Evolutionary conservation across 1,140 invertebrate genomes (phyloP).

Genomic region (Planococcus citri): DNA sequence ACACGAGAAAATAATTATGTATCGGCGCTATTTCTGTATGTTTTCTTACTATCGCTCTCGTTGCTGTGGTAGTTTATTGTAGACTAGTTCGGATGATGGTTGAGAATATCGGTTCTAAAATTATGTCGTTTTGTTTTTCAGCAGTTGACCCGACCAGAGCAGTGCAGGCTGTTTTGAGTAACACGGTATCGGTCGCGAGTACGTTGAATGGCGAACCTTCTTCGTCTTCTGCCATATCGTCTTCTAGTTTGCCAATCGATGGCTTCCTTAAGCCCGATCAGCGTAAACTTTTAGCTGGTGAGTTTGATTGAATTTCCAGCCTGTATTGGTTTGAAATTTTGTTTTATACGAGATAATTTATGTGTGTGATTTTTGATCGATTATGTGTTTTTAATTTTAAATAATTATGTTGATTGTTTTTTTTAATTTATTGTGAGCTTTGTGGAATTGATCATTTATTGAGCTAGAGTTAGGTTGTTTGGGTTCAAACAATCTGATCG

Average conservation of each 20-base stretch:
- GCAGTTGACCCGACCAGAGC: conserved; percentile 1
- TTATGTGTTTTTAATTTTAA: no score
- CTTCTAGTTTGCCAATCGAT: conserved; percentile 7
- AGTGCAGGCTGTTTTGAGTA: conserved; percentile 2
- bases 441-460: no score
- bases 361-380: background rate
- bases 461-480: no score
- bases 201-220: conserved; percentile 11
- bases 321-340: background rate
- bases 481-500: no score
- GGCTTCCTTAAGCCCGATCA: conserved; percentile 1
- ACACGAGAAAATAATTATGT: no score
- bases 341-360: background rate
- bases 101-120: background rate
- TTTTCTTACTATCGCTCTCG: no score
- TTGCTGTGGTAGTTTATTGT: no score
- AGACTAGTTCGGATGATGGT: no score
- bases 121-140: background rate
- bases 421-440: no score
- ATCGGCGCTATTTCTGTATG: no score
- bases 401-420: no score
- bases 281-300: conserved; percentile 7
- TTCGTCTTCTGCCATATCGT: conserved; percentile 10
- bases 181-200: background rate
- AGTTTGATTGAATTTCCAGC: background rate